Base-by-base conservation (phyloP, 2,113 vertebrate genomes). In the Motacilla tschutschensis region DNA sequence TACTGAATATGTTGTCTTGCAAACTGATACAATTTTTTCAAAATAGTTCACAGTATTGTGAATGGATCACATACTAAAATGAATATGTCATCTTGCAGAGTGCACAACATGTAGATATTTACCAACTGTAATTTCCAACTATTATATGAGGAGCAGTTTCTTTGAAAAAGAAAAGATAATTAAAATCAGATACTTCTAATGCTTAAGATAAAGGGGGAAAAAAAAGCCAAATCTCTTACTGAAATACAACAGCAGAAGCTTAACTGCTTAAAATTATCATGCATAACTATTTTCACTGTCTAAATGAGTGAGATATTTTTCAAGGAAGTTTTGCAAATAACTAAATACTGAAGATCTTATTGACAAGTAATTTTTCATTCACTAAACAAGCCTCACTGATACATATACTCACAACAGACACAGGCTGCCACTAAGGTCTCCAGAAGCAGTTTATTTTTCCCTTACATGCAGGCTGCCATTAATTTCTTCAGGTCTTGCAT, bases 161-260 rank as follows among this genome's bases (percentile, higher is more conserved):
- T 55, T 71, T 35, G 7, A 14, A 55, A 31, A 91, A 35, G 5
- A 63, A 36, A 79, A 16, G 0, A 33, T 72, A 33, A 47, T 58
- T 64, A 43, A 72, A 59, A 59, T 31, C 6, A 21, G 20, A 58
- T 22, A n/a, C 5, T 36, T 72, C 9, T 22, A 76, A 59, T 10
- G 4, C 40, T 25, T 73, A 69, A 64, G 41, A 59, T 50, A 10
- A 0, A 2, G 4, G 5, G 3, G 2, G 48, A 7, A 9, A 2
- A 40, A 54, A 40, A 58, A 33, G 1, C 5, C 2, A 25, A 26
- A 62, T 38, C 21, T 44, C 2, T 67, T 72, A 14, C 50, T 80
- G 29, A 18, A 46, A 9, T 44, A 29, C 6, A 5, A 28, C 2
- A n/a, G 5, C 15, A 73, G 63, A 67, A 72, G 5, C 6, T 59